Base-by-base conservation (phyloP, 2,113 vertebrate genomes). In the Fregata magnificens region DNA sequence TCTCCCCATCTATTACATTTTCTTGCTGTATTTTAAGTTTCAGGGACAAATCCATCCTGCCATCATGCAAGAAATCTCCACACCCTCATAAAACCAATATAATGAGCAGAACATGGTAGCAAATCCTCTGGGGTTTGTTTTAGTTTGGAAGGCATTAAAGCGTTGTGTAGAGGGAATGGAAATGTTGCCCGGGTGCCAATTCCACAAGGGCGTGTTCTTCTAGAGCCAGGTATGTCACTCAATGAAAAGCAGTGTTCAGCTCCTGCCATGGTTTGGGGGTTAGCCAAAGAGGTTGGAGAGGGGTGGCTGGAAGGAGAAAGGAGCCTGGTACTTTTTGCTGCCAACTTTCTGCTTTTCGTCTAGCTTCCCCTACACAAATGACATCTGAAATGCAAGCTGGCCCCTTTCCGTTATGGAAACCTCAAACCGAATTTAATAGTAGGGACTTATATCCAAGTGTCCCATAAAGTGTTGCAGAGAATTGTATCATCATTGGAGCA, bases 341-440 rank as follows among this genome's bases (percentile, higher is more conserved):
- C 95, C 91, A 95, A 77, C 84, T 85, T 93, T 95, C 92, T 93
- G 95, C 73, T 97, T 97, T 97, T 92, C 91, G 95, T 97, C 93
- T 89, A 85, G 81, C 53, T 95, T 97, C 62, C 86, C 66, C 74
- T 89, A 38, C 42, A 76, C 40, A 77, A 97, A 96, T 95, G 93
- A 87, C 93, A 96, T 93, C 91, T 95, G 91, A 97, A 97, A 87
- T 87, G 66, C 81, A 87, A 93, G 42, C 73, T 85, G 93, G 86
- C 66, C 74, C 58, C 71, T 87, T 94, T 95, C 91, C 28, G 13
- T 89, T 82, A 70, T 21, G 70, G 84, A 97, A 97, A 95, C 93
- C 83, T 96, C 93, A 94, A 95, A 95, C 62, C 20, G 4, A 82
- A 66, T 94, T 94, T 95, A 97, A 95, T 97, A 62, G 58, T 85